Conservation (phyloP, 2,888 invertebrate species). For the Drosophila meridionalis region DNA sequence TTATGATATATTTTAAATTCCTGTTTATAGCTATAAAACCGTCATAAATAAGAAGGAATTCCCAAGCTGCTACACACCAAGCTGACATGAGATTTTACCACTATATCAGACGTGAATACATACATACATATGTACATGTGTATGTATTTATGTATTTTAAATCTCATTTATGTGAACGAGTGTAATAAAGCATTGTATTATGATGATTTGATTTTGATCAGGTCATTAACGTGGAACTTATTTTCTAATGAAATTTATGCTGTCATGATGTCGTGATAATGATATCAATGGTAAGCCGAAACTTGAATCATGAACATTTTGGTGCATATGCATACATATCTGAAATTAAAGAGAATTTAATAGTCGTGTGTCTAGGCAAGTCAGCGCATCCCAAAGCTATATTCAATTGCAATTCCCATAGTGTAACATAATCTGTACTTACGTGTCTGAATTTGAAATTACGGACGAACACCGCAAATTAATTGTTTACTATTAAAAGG, state of each 20-base stretch:
- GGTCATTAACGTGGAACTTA: neutral
- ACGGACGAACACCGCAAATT: neutral
- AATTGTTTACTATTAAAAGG: too few relatives aligned
- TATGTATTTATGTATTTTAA: neutral
- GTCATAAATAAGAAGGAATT: neutral
- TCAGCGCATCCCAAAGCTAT: too few relatives aligned
- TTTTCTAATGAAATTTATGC: neutral
- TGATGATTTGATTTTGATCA: neutral
- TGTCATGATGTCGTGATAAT: neutral
- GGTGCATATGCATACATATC: neutral
- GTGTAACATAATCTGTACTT: neutral
- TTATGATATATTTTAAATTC: neutral
- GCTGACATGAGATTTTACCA: neutral
- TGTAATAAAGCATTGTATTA: neutral
- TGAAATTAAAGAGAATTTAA: neutral
- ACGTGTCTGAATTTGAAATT: neutral
- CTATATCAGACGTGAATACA: neutral
- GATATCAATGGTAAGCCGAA: neutral
- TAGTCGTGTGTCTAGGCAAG: neutral
- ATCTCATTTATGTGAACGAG: neutral
- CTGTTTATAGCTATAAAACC: neutral
- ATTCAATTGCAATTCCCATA: neutral
- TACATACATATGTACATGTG: neutral
- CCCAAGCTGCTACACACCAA: neutral
- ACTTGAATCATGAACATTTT: too few relatives aligned